Evolutionary conservation across 2,888 invertebrate species (phyloP).

Genomic region (Thymelicus acteon): DNA sequence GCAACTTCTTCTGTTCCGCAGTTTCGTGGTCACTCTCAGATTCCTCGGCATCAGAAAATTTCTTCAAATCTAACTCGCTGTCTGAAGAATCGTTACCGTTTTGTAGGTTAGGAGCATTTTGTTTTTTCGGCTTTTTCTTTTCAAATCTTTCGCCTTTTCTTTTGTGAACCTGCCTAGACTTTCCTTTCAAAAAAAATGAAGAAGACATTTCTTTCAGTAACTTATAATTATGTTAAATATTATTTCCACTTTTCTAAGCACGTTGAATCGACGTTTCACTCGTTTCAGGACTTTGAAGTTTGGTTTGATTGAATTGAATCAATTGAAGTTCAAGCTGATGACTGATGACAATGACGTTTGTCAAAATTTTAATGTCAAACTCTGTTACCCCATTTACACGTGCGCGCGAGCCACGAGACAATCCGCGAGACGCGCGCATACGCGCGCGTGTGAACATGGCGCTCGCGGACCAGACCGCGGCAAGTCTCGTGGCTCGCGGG

Average conservation of each 20-base stretch:
- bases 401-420: no score
- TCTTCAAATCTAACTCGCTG: constrained; percentile 86
- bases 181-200: constrained; percentile 86
- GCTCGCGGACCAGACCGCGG: no score
- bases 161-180: constrained; percentile 82
- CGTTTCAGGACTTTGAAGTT: no score
- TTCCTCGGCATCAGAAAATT: constrained; percentile 77
- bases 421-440: no score
- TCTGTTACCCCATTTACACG: no score
- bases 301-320: no score
- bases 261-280: constrained; percentile 43
- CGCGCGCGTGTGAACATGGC: no score
- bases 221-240: constrained; percentile 25
- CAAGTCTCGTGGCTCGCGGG: no score
- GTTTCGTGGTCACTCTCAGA: constrained; percentile 90
- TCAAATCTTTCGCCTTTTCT: constrained; percentile 79
- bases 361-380: neutral
- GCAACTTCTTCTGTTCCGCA: constrained; percentile 94
- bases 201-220: constrained; percentile 73
- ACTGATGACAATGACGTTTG: neutral
- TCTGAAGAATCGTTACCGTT: constrained; percentile 87
- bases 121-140: constrained; percentile 69
- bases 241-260: constrained; percentile 23
- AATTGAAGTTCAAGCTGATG: neutral
- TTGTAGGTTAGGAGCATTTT: constrained; percentile 71